Evolutionary conservation across 2,888 invertebrate genomes (phyloP).

Genomic region (Ochlodes sylvanus): DNA sequence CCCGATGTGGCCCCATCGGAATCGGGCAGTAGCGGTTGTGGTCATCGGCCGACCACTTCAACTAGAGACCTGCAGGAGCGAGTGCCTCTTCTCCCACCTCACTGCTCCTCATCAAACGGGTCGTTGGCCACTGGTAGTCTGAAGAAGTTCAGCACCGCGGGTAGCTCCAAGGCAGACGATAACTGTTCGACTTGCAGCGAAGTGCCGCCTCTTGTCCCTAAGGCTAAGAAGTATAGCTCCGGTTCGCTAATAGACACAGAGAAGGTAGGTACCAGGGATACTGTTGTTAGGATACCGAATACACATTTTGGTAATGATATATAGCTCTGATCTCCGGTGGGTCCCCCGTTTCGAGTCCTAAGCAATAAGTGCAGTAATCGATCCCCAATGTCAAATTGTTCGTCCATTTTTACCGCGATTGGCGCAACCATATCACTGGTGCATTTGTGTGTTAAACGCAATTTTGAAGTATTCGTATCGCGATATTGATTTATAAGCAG

Average conservation of each 20-base stretch:
- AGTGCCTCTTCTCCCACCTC: constrained; percentile 73
- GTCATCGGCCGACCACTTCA: constrained; percentile 63
- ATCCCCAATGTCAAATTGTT: no score
- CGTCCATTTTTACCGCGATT: no score
- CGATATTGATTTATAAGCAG: not conserved
- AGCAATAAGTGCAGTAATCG: no score
- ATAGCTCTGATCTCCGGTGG: constrained; percentile 39
- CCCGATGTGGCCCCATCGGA: constrained; percentile 66
- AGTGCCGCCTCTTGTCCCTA: constrained; percentile 72
- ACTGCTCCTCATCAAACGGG: constrained; percentile 78
- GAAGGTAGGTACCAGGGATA: constrained; percentile 71
- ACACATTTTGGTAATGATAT: constrained; percentile 71
- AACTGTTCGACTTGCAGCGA: constrained; percentile 76
- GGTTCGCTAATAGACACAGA: constrained; percentile 77
- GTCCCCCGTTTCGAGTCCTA: not conserved
- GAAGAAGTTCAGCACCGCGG: constrained; percentile 69
- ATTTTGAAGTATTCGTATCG: no score
- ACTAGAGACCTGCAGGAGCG: constrained; percentile 71
- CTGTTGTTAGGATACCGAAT: constrained; percentile 76
- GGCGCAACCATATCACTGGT: no score
- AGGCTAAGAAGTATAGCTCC: constrained; percentile 76
- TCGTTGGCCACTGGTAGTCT: constrained; percentile 75
- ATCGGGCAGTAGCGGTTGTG: constrained; percentile 63
- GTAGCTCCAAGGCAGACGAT: constrained; percentile 69
- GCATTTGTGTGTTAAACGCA: no score